phyloP scores from a whole-genome alignment of 2,888 invertebrate genomes.

The Ophion ventricosus region DNA sequence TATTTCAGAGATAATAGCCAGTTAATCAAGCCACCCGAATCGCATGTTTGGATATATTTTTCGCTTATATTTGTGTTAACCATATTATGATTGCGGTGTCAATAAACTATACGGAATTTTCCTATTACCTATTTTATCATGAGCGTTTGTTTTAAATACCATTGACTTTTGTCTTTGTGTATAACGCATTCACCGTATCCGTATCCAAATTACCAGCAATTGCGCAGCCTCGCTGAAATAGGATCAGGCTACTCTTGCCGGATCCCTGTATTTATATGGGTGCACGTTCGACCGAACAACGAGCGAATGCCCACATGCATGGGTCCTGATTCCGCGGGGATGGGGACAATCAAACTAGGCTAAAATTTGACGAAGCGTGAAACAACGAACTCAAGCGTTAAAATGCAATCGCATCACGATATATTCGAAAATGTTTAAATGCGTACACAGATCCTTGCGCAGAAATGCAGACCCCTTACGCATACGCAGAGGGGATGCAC shows the following conservation, averaged over 20 bases:
- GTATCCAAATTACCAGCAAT: background rate
- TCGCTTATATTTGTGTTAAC: too few relatives aligned
- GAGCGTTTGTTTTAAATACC: too few relatives aligned
- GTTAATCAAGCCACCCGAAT: too few relatives aligned
- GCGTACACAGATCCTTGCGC: conserved; percentile 29
- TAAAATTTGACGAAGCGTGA: conserved; percentile 29
- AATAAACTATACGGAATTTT: too few relatives aligned
- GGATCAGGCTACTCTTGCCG: background rate
- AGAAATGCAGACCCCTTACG: background rate
- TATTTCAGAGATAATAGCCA: too few relatives aligned
- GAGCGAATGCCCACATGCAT: background rate
- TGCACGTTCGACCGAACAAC: background rate
- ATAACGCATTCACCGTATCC: background rate
- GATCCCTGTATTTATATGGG: too few relatives aligned
- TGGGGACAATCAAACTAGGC: background rate
- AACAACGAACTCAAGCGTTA: conserved; percentile 34
- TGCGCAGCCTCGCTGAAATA: background rate
- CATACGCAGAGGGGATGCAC: too few relatives aligned
- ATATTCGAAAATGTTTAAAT: conserved; percentile 17
- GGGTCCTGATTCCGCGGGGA: conserved; percentile 21
- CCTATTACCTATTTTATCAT: too few relatives aligned
- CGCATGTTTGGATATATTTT: too few relatives aligned
- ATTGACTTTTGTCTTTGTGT: too few relatives aligned
- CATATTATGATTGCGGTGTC: too few relatives aligned
- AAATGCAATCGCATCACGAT: conserved; percentile 40